These are phyloP conservation scores for Esox masquinongy DNA, from an alignment of 2,797 vertebrate species.

Conservation along the genomic window DNA sequence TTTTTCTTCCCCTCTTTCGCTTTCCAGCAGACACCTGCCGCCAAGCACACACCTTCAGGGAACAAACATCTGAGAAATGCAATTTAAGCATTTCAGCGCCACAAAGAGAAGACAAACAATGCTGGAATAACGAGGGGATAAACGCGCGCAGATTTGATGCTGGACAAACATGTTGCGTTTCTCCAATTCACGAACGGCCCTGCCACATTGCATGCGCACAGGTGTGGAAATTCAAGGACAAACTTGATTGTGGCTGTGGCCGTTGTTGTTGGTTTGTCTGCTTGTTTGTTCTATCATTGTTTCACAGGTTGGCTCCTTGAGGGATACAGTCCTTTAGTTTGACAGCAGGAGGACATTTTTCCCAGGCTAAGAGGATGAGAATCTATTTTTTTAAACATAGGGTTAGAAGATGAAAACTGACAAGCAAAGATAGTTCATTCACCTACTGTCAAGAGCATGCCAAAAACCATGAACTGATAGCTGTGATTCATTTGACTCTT, in stretches of 20 bases:
- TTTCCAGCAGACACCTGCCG: constrained; percentile 77
- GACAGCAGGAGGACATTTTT: constrained; percentile 34
- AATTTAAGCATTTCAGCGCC: constrained; percentile 75
- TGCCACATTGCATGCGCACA: constrained; percentile 59
- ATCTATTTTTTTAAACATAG: constrained; percentile 30
- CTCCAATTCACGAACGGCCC: constrained; percentile 63
- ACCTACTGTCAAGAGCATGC: constrained; percentile 12
- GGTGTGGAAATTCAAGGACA: constrained; percentile 76
- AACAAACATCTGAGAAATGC: constrained; percentile 76
- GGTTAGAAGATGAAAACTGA: constrained; percentile 22
- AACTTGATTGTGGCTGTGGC: constrained; percentile 60
- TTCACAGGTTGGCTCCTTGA: constrained; percentile 54
- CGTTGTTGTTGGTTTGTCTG: constrained; percentile 62
- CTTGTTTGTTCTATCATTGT: constrained; percentile 56
- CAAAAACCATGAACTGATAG: constrained; percentile 5
- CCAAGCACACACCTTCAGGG: constrained; percentile 73
- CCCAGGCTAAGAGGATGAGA: constrained; percentile 36
- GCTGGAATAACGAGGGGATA: constrained; percentile 61
- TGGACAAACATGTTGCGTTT: constrained; percentile 74
- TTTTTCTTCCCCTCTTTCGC: constrained; percentile 21
- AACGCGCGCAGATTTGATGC: constrained; percentile 63
- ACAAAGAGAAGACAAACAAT: constrained; percentile 80
- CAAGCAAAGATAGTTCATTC: constrained; percentile 1
- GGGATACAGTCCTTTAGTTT: constrained; percentile 44
- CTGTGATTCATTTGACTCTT: constrained; percentile 14